Conservation (phyloP, 2,113 vertebrate species). For the Ctenomys sociabilis region DNA sequence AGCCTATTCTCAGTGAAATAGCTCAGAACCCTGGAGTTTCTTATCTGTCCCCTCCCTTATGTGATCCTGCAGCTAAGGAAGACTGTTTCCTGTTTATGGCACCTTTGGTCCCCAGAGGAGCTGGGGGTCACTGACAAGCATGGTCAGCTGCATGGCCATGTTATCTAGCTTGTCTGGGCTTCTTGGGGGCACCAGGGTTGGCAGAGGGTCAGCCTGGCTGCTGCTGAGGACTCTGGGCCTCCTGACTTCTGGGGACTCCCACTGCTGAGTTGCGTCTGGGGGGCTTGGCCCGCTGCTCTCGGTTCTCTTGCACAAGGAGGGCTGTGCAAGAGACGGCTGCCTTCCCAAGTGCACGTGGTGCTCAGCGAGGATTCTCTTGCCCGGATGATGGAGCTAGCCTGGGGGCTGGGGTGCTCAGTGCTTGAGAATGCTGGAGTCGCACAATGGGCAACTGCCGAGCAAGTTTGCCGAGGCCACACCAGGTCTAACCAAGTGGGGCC, state of each 20-base stretch:
- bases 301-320: neutral
- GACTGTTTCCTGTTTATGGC: neutral
- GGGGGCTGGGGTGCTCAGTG: neutral
- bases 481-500: neutral
- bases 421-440: neutral
- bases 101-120: neutral
- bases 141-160: neutral
- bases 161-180: neutral
- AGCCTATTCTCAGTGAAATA: accelerated
- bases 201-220: neutral
- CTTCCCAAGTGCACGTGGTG: neutral
- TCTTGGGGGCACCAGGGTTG: neutral
- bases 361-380: neutral
- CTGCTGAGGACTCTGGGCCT: neutral
- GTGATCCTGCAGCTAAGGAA: neutral
- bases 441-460: neutral
- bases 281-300: neutral
- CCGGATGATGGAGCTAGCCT: neutral
- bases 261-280: neutral
- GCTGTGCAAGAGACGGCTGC: neutral
- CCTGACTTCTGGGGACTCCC: neutral
- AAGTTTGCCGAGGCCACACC: neutral
- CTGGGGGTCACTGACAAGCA: neutral
- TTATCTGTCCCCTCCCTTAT: neutral
- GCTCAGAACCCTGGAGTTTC: neutral